Conservation (phyloP, 2,888 invertebrate species). For the Drosophila conformis region DNA sequence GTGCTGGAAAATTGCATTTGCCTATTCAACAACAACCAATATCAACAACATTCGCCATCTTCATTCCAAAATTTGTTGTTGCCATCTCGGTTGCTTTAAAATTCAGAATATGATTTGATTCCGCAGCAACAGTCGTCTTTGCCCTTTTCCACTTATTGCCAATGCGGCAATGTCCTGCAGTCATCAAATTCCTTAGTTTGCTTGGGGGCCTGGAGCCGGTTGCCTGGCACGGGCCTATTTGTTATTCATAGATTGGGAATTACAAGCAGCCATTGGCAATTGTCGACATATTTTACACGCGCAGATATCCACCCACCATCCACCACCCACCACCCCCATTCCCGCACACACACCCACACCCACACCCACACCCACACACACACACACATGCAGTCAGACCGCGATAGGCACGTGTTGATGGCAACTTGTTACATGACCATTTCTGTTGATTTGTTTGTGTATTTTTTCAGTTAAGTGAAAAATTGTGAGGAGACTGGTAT, state of each 20-base stretch:
- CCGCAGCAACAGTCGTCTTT: conserved; percentile 28
- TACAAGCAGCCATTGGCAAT: conserved; percentile 77
- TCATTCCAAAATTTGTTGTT: conserved; percentile 17
- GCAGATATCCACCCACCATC: conserved; percentile 27
- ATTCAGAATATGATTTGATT: conserved; percentile 78
- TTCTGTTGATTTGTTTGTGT: conserved; percentile 48
- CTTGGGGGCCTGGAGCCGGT: conserved; percentile 53
- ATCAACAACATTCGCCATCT: conserved; percentile 22
- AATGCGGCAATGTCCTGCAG: neutral
- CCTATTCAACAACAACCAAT: conserved; percentile 31
- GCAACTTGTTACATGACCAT: conserved; percentile 65
- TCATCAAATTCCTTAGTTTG: conserved; percentile 44
- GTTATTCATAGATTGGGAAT: conserved; percentile 81
- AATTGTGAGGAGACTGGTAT: neutral
- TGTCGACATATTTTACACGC: conserved; percentile 65
- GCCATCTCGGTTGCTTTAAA: conserved; percentile 50
- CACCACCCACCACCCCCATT: conserved; percentile 10
- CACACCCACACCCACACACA: conserved; percentile 9
- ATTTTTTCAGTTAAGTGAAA: neutral
- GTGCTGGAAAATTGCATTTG: conserved; percentile 76
- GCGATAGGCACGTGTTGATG: conserved; percentile 61
- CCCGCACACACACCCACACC: neutral
- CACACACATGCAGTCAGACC: conserved; percentile 1
- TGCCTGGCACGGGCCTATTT: conserved; percentile 68
- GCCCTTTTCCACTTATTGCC: conserved; percentile 1